phyloP scores from a whole-genome alignment of 2,888 invertebrate genomes.

The Cenopis cana region DNA sequence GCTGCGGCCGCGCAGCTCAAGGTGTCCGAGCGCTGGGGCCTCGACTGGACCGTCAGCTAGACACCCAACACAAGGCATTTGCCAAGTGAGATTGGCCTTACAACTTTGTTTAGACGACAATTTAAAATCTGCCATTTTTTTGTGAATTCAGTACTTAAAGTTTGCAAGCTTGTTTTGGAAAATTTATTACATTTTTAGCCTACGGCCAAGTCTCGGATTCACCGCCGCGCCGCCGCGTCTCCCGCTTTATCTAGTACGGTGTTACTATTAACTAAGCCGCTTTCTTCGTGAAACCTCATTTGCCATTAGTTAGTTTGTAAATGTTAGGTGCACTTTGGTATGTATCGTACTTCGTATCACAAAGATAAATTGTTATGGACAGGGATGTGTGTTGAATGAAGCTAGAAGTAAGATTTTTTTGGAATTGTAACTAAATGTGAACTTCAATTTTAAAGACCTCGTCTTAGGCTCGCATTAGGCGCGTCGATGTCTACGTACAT shows the following conservation, averaged over 20 bases:
- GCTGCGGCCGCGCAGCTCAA: slow-evolving; percentile 95
- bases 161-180: slow-evolving; percentile 39
- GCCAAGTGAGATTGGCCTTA: slow-evolving; percentile 45
- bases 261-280: slow-evolving; percentile 48
- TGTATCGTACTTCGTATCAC: slow-evolving; percentile 45
- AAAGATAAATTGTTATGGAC: slow-evolving; percentile 29
- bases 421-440: slow-evolving; percentile 23
- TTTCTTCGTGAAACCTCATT: slow-evolving; percentile 47
- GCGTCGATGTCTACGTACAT: slow-evolving; percentile 9
- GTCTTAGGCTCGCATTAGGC: slow-evolving; percentile 11
- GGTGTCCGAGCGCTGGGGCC: slow-evolving; percentile 91
- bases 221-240: slow-evolving; percentile 15
- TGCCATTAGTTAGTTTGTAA: slow-evolving; percentile 48
- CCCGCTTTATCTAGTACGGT: slow-evolving; percentile 34
- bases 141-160: slow-evolving; percentile 42
- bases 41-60: slow-evolving; percentile 85
- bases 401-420: slow-evolving; percentile 28
- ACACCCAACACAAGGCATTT: slow-evolving; percentile 48
- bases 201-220: slow-evolving; percentile 20
- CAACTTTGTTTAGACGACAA: slow-evolving; percentile 36
- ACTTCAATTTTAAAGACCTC: slow-evolving; percentile 21
- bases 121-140: slow-evolving; percentile 31
- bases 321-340: slow-evolving; percentile 50
- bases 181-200: slow-evolving; percentile 30
- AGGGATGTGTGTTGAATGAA: slow-evolving; percentile 23